Conservation (phyloP, 2,797 vertebrate genomes). For the Mus minutoides region DNA sequence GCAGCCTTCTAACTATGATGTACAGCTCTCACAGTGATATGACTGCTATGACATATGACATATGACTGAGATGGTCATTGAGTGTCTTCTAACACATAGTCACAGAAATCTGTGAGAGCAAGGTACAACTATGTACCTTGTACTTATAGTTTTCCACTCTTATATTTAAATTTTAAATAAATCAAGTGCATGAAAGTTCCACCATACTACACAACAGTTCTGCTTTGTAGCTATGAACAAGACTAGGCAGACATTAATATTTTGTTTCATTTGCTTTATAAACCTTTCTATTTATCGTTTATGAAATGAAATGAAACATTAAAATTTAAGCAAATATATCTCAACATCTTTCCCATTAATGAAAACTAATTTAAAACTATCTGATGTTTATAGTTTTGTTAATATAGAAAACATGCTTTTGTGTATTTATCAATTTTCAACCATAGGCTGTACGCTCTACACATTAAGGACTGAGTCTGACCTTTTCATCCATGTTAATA, state of each 20-base stretch:
- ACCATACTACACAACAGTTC: neutral
- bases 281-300: neutral
- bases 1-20: neutral
- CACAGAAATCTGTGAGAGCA: neutral
- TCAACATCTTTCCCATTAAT: neutral
- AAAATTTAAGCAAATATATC: neutral
- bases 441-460: neutral
- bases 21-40: neutral
- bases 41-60: too few relatives aligned
- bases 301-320: conserved; percentile 12
- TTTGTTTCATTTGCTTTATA: conserved; percentile 18
- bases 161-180: conserved; percentile 16
- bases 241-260: neutral
- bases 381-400: neutral
- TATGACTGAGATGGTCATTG: neutral
- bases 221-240: neutral
- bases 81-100: neutral
- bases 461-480: neutral
- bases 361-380: neutral
- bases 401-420: neutral
- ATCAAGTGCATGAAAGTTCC: neutral
- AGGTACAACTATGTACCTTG: neutral
- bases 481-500: neutral
- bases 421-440: neutral
- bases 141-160: neutral